Base-by-base conservation (phyloP, 2,113 vertebrate genomes). In the Camelus dromedarius region DNA sequence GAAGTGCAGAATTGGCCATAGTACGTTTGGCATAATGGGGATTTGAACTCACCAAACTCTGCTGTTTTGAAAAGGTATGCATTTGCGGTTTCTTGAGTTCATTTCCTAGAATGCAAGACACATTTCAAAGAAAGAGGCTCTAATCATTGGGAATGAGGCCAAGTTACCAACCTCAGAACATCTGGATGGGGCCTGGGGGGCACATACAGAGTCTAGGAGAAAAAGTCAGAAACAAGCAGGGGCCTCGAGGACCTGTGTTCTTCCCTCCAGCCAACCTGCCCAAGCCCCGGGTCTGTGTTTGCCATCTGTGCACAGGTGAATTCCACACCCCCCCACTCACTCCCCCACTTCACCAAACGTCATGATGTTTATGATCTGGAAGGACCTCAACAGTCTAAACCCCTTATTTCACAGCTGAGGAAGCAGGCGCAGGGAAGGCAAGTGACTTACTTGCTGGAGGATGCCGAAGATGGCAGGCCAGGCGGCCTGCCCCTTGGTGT, bases 31-130 rank as follows among this genome's bases (percentile, higher is more conserved):
- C 35, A 5, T 35, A 58, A 60, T 66, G 19, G 18, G 6, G 72
- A 56, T 89, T 85, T 75, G 64, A 89, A 87, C 12, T 62, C 8
- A 11, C 26, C 87, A 60, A 54, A 32, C 38, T 93, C 60, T 79
- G 28, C 13, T 32, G 14, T 64, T 79, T 79, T 14, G 8, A 87
- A 82, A 52, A 83, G 9, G 54, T 54, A 30, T n/a, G 5, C 30
- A 48, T 62, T 42, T 58, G 66, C 87, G 38, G 42, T 14, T 87
- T 96, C 30, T 70, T 77, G 3, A 69, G 30, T 76, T 79, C 62
- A 62, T 80, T 80, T 88, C 13, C 26, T 91, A 35, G 62, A 64
- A 86, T 13, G 75, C 50, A 91, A 96, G 42, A 58, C 38, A 67
- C 32, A 62, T 77, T 89, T 94, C 38, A 19, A 77, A 73, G 35